Evolutionary conservation across 2,888 invertebrate genomes (phyloP), one percentile per base, ranked within the genome.

Genomic region (Synanthedon tipuliformis): DNA sequence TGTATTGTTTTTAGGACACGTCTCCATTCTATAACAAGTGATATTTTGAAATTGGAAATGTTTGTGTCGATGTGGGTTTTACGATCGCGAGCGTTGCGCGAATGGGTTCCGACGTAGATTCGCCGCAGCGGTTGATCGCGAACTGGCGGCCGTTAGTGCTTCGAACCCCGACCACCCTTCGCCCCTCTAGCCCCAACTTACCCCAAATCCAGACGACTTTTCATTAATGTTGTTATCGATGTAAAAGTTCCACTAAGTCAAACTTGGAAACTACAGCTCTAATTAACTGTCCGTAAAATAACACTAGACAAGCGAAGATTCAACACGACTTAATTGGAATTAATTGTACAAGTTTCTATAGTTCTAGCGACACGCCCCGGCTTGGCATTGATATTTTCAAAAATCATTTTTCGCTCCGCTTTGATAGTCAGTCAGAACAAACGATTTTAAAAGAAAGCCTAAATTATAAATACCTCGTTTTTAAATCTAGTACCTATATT

Each of bases 151-250:
- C 68, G 63, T 66, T 12, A 12, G 40, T 64, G 60, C 69, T 64
- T 54, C 59, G 59, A 62, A 68, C 76, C 81, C 81, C 78, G 70
- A 73, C 66, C 65, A 63, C 73, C 79, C 69, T 73, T 78, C 77
- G 80, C 81, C 76, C 76, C 74, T 75, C 76, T 77, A 77, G 76
- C 75, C 74, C 76, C 78, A 77, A 76, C 75, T 73, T 72, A 72
- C 68, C 79, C 79, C 75, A 81, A 86, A 84, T 81, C 80, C 75
- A 79, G 75, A 71, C 75, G 75, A 83, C 77, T 83, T 85, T 81
- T 83, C 85, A 86, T 86, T 83, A 85, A 85, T 82, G 79, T 77
- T 83, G 82, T 85, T 84, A 85, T 85, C 81, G 75, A 75, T 82
- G 73, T 78, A 82, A 85, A 81, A 86, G 73, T 85, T 85, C 68